Percentiles rank a stretch among this genome's conserved stretches.
phyloP scores from a whole-genome alignment of 1,140 invertebrate species.

The Trachymyrmex septentrionalis region DNA sequence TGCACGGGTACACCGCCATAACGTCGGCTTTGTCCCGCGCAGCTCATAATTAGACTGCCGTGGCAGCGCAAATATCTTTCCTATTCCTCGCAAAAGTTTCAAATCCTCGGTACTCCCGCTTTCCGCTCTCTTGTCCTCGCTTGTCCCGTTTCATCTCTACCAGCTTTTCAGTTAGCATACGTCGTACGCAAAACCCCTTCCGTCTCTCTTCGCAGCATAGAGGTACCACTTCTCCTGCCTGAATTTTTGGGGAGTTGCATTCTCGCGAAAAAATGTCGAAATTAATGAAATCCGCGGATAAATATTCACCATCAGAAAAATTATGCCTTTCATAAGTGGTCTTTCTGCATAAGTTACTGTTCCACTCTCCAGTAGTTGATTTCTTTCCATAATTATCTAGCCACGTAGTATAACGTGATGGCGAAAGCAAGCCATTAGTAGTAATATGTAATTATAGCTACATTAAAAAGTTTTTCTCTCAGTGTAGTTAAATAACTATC shows the following conservation, averaged over 20 bases:
- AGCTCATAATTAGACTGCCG: slow-evolving; percentile 70
- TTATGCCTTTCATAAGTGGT: not conserved
- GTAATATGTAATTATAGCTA: too few species aligned
- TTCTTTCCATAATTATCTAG: not conserved
- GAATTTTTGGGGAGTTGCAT: slow-evolving; percentile 17
- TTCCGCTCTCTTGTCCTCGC: not conserved
- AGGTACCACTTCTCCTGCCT: not conserved
- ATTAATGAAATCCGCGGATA: slow-evolving; percentile 33
- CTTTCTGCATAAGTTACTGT: not conserved
- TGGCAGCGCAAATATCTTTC: slow-evolving; percentile 48
- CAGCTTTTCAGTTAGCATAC: slow-evolving; percentile 74
- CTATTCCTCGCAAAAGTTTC: slow-evolving; percentile 56
- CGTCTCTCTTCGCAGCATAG: not conserved
- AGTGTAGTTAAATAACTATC: too few species aligned
- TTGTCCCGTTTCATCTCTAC: slow-evolving; percentile 61
- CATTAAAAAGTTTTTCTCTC: too few species aligned
- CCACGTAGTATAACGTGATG: not conserved
- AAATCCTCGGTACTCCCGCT: not conserved
- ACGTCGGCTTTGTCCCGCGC: slow-evolving; percentile 66
- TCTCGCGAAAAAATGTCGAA: slow-evolving; percentile 32
- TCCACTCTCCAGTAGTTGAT: slow-evolving; percentile 3
- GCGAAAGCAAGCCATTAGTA: too few species aligned
- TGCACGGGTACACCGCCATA: slow-evolving; percentile 27
- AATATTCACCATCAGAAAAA: slow-evolving; percentile 28
- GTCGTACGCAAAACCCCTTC: slow-evolving; percentile 1